Conservation (phyloP, 2,797 vertebrate genomes). For the Sebastes flavidus region DNA sequence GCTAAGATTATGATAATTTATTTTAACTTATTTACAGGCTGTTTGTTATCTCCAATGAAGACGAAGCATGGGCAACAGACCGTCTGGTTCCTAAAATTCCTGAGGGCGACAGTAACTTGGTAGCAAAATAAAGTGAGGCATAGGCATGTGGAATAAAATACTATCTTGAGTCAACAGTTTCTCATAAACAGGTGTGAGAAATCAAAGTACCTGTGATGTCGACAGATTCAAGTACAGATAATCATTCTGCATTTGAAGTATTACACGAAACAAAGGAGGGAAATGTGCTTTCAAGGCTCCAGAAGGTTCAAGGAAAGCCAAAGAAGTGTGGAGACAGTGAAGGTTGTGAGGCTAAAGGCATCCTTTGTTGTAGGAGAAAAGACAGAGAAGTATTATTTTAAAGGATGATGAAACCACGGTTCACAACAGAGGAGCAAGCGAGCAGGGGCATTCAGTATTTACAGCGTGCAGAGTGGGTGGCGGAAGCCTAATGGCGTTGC, state of each 20-base stretch:
- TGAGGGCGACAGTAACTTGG: background rate
- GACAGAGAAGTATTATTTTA: slow-evolving; percentile 5
- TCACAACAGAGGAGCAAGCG: background rate
- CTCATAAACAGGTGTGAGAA: background rate
- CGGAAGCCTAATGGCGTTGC: slow-evolving; percentile 23
- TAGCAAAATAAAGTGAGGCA: background rate
- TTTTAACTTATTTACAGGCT: background rate
- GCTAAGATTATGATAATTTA: background rate
- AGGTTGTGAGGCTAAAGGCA: background rate
- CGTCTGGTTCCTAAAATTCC: background rate
- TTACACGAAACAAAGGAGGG: background rate
- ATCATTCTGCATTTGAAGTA: background rate
- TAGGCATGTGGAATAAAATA: background rate
- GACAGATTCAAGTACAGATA: background rate
- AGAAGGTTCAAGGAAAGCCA: background rate
- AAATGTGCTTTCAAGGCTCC: background rate
- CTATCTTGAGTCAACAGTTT: background rate
- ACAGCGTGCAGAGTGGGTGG: slow-evolving; percentile 36
- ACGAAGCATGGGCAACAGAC: background rate
- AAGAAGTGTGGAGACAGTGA: background rate
- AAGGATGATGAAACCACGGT: slow-evolving; percentile 1
- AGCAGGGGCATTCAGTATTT: slow-evolving; percentile 50
- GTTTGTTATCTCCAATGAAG: background rate
- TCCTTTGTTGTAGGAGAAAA: slow-evolving; percentile 12
- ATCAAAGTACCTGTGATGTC: background rate